Evolutionary conservation across 2,797 vertebrate genomes (phyloP).

Genomic region (Pygocentrus nattereri): DNA sequence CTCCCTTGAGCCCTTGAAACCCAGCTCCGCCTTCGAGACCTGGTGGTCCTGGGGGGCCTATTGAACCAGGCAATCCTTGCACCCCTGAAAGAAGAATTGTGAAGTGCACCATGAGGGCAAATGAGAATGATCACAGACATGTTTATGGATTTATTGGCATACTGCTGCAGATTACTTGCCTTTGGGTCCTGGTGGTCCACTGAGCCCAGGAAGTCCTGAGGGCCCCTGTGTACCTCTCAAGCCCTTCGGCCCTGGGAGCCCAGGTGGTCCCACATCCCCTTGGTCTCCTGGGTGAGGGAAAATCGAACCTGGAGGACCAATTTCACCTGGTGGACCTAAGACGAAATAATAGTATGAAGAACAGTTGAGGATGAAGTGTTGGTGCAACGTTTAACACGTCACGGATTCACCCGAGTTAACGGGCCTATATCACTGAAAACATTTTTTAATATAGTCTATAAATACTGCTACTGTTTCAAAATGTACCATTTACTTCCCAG

Average conservation of each 20-base stretch:
- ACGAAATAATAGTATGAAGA: not conserved
- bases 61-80: constrained; percentile 23
- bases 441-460: too few species aligned
- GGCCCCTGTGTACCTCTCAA: constrained; percentile 7
- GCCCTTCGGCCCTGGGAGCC: constrained; percentile 1
- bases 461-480: too few species aligned
- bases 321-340: constrained; percentile 23
- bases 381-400: not conserved
- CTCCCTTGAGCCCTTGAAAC: constrained; percentile 16
- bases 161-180: not conserved
- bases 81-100: constrained; percentile 13
- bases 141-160: not conserved
- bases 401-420: too few species aligned
- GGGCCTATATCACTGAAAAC: too few species aligned
- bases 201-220: constrained; percentile 20
- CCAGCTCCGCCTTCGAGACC: constrained; percentile 25
- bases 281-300: constrained; percentile 23
- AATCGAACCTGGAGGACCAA: constrained; percentile 3
- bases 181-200: constrained; percentile 28
- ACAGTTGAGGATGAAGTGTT: too few species aligned
- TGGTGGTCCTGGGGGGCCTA: constrained; percentile 14
- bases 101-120: not conserved
- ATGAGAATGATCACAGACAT: not conserved
- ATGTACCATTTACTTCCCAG: too few species aligned
- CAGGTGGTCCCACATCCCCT: constrained; percentile 30